phyloP scores from a whole-genome alignment of 2,113 vertebrate species.

The Brachirus orientalis region DNA sequence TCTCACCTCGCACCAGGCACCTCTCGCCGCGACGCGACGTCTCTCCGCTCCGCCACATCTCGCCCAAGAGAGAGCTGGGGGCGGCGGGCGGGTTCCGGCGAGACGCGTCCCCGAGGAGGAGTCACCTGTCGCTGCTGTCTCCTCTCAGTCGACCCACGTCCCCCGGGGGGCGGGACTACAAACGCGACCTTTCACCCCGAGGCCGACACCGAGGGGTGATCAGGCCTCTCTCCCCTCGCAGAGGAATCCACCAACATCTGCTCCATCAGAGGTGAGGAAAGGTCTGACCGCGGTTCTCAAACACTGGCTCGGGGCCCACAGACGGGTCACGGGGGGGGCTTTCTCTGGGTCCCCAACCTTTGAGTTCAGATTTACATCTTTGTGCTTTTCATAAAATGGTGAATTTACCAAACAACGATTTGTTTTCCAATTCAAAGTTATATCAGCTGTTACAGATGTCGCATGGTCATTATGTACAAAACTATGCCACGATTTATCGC shows the following conservation, averaged over 20 bases:
- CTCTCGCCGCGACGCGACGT: slow-evolving; percentile 74
- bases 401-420: too few species aligned
- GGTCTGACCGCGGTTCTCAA: too few species aligned
- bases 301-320: too few species aligned
- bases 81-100: slow-evolving; percentile 75
- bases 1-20: slow-evolving; percentile 83
- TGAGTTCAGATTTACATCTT: too few species aligned
- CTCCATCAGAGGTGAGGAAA: slow-evolving; percentile 65
- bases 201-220: slow-evolving; percentile 89
- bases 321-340: too few species aligned
- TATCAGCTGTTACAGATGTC: too few species aligned
- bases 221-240: slow-evolving; percentile 89
- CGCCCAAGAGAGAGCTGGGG: slow-evolving; percentile 84
- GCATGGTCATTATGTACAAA: too few species aligned
- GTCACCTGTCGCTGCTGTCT: slow-evolving; percentile 76
- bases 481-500: too few species aligned
- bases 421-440: too few species aligned
- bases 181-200: slow-evolving; percentile 91
- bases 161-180: slow-evolving; percentile 85
- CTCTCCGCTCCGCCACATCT: slow-evolving; percentile 84
- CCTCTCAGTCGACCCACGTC: slow-evolving; percentile 83
- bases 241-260: slow-evolving; percentile 86
- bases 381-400: too few species aligned
- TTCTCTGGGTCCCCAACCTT: too few species aligned
- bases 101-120: slow-evolving; percentile 91